A percentile compares a stretch with the other conserved stretches of the same genome.
These are phyloP conservation scores for Pollenia griseotomentosa DNA, from an alignment of 2,888 invertebrate genomes.

Conservation along the genomic window DNA sequence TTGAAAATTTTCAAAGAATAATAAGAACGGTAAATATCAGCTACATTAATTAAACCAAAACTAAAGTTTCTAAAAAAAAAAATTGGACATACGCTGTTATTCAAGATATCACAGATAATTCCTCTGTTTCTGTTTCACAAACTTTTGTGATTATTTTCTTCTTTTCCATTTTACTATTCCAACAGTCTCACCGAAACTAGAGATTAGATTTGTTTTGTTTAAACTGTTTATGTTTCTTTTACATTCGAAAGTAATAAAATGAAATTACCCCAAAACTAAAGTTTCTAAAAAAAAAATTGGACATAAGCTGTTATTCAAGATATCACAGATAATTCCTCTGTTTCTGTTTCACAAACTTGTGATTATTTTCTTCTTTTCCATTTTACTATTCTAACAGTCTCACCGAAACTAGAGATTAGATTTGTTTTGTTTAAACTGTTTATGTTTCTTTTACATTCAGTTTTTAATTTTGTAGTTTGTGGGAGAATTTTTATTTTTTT, in stretches of 20 bases:
- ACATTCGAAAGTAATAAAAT: too few species aligned
- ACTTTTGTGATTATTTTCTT: conserved; percentile 1
- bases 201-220: conserved; percentile 64
- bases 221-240: conserved; percentile 34
- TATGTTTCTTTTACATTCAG: conserved; percentile 18
- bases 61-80: too few species aligned
- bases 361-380: conserved; percentile 40
- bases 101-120: too few species aligned
- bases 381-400: conserved; percentile 51
- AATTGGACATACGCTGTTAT: too few species aligned
- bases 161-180: conserved; percentile 55
- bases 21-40: too few species aligned
- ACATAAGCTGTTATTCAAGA: too few species aligned
- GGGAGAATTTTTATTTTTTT: conserved; percentile 7
- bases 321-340: background rate
- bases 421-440: conserved; percentile 57
- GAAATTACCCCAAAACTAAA: too few species aligned
- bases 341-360: background rate
- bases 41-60: too few species aligned
- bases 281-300: too few species aligned
- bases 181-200: conserved; percentile 30
- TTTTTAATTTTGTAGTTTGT: too few species aligned
- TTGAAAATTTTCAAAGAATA: too few species aligned
- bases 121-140: background rate
- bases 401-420: conserved; percentile 52